Evolutionary conservation across 2,113 vertebrate species (phyloP).

Genomic region (Labeo rohita): DNA sequence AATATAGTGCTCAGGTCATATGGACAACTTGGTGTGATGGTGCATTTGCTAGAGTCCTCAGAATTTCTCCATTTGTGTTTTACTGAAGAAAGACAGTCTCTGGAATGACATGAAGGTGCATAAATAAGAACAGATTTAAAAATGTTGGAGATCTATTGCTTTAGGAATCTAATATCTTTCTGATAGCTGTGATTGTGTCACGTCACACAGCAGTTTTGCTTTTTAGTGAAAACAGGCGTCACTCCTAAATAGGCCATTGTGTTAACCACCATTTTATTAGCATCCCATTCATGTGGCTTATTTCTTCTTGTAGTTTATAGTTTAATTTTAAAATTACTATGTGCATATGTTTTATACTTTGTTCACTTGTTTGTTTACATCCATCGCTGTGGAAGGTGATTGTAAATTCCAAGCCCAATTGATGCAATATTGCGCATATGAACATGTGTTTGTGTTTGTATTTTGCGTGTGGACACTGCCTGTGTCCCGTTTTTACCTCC

Average conservation of each 20-base stretch:
- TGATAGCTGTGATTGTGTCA: conserved; percentile 11
- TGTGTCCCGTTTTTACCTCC: conserved; percentile 20
- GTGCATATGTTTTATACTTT: neutral
- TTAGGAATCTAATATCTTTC: conserved; percentile 8
- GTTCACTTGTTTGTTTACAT: conserved; percentile 14
- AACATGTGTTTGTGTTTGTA: conserved; percentile 41
- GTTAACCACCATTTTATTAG: conserved; percentile 25
- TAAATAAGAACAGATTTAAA: neutral
- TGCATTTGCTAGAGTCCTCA: neutral
- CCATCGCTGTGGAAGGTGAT: neutral
- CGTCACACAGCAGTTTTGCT: neutral
- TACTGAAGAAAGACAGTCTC: neutral
- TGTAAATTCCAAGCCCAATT: conserved; percentile 25
- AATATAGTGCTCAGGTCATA: no score
- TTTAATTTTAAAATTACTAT: neutral
- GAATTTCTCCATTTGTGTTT: neutral
- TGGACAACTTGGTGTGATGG: neutral
- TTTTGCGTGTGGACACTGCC: conserved; percentile 32
- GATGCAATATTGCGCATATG: conserved; percentile 37
- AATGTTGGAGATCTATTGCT: neutral
- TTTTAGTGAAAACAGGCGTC: neutral
- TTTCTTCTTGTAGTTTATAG: neutral
- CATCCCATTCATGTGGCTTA: conserved; percentile 14
- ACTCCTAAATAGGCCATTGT: neutral
- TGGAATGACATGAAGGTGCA: neutral